phyloP scores from a whole-genome alignment of 2,888 invertebrate species.

The Alcis repandata region DNA sequence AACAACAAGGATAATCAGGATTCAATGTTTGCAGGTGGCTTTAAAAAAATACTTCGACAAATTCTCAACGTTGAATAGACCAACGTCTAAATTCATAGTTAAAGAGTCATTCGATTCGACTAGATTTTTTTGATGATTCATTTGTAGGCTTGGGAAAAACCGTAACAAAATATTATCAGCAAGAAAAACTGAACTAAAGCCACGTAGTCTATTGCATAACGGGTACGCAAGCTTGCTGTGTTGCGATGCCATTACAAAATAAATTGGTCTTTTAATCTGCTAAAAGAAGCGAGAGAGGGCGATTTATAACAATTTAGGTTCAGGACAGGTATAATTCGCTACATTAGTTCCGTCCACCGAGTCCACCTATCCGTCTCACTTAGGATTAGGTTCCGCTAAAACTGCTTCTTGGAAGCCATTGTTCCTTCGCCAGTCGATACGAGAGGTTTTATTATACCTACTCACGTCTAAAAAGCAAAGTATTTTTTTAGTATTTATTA shows the following conservation, averaged over 20 bases:
- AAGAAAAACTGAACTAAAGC: too few relatives aligned
- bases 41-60: too few relatives aligned
- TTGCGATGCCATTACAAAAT: background rate
- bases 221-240: background rate
- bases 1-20: too few relatives aligned
- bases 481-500: too few relatives aligned
- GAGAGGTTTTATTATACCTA: background rate
- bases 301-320: slow-evolving; percentile 26
- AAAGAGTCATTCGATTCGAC: too few relatives aligned
- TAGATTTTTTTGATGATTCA: too few relatives aligned
- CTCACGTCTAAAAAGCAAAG: background rate
- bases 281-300: slow-evolving; percentile 3
- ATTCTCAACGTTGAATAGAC: too few relatives aligned
- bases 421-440: slow-evolving; percentile 1
- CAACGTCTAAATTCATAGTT: too few relatives aligned
- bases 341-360: slow-evolving; percentile 16
- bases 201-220: too few relatives aligned
- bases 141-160: too few relatives aligned
- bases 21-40: too few relatives aligned
- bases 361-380: slow-evolving; percentile 26
- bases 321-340: slow-evolving; percentile 18
- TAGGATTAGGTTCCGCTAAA: slow-evolving; percentile 21
- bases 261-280: slow-evolving; percentile 13
- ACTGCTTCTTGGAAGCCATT: slow-evolving; percentile 17
- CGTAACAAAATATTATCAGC: too few relatives aligned